phyloP scores from a whole-genome alignment of 1,140 invertebrate species.

The Andrena cerasifolii region DNA sequence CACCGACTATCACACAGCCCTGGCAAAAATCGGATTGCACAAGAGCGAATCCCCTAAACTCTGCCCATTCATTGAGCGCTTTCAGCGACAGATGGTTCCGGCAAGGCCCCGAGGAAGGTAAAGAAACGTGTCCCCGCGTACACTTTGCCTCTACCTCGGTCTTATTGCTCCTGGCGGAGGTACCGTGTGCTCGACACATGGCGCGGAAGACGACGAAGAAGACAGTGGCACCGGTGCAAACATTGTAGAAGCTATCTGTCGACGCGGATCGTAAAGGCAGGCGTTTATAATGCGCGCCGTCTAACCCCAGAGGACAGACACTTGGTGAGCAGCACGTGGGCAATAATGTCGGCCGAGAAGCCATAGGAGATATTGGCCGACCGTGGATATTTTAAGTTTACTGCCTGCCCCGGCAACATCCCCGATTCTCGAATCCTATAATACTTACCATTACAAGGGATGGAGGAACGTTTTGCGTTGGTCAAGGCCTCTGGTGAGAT shows the following conservation, averaged over 20 bases:
- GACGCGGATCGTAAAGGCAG: conserved; percentile 48
- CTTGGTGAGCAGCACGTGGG: conserved; percentile 35
- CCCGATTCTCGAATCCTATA: background rate
- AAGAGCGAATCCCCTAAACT: too few species aligned
- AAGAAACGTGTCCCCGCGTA: background rate
- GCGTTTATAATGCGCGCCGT: conserved; percentile 36
- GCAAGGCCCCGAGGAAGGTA: background rate
- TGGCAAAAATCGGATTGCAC: too few species aligned
- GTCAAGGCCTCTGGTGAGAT: too few species aligned
- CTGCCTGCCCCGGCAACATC: too few species aligned
- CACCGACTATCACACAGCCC: too few species aligned
- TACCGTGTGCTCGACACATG: conserved; percentile 42
- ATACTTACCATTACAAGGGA: too few species aligned
- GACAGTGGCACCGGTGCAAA: conserved; percentile 37
- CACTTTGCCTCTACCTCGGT: background rate
- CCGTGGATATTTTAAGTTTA: conserved; percentile 17
- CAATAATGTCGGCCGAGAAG: conserved; percentile 36
- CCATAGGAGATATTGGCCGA: conserved; percentile 17
- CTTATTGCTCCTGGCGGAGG: background rate
- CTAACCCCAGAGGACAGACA: conserved; percentile 16
- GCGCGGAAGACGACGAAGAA: conserved; percentile 8
- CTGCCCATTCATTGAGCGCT: too few species aligned
- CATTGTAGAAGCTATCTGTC: conserved; percentile 51
- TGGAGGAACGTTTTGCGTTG: too few species aligned
- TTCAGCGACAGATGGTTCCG: too few species aligned